Conservation (phyloP, 2,797 vertebrate species). For the Euphonia xanthogaster region DNA sequence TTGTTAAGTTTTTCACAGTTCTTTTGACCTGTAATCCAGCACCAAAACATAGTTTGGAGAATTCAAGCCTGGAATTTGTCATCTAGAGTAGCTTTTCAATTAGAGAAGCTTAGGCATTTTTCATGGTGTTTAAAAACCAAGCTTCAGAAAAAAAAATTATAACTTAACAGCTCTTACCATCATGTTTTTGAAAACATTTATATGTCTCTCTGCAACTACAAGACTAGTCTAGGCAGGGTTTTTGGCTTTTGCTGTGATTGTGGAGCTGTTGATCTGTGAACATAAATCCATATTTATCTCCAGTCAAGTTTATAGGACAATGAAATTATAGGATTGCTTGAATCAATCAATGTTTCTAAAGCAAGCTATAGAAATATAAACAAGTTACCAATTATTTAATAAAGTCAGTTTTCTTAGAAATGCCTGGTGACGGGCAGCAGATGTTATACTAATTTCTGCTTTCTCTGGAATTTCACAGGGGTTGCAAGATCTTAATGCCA, state of each 20-base stretch:
- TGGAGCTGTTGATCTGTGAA: conserved; percentile 39
- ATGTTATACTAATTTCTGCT: conserved; percentile 31
- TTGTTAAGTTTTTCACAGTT: background rate
- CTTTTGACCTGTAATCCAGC: background rate
- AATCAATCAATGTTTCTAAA: conserved; percentile 53
- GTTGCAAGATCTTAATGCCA: conserved; percentile 24
- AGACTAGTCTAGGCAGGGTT: background rate
- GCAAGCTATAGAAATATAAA: conserved; percentile 49
- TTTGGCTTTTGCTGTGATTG: conserved; percentile 13
- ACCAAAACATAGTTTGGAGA: background rate
- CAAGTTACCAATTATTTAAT: conserved; percentile 49
- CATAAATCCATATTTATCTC: conserved; percentile 57
- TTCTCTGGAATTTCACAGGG: conserved; percentile 44
- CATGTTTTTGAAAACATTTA: background rate
- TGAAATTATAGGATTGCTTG: conserved; percentile 43
- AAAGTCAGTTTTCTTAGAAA: conserved; percentile 47
- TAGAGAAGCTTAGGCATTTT: background rate
- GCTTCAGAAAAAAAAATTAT: background rate
- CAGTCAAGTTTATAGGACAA: conserved; percentile 46
- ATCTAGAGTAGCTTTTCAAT: background rate
- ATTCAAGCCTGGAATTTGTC: background rate
- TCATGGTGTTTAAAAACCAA: background rate
- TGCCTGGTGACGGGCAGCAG: background rate
- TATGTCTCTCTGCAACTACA: background rate
- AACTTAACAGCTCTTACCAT: background rate